Conservation (phyloP, 1,140 invertebrate genomes). For the Drosophila tropicalis region DNA sequence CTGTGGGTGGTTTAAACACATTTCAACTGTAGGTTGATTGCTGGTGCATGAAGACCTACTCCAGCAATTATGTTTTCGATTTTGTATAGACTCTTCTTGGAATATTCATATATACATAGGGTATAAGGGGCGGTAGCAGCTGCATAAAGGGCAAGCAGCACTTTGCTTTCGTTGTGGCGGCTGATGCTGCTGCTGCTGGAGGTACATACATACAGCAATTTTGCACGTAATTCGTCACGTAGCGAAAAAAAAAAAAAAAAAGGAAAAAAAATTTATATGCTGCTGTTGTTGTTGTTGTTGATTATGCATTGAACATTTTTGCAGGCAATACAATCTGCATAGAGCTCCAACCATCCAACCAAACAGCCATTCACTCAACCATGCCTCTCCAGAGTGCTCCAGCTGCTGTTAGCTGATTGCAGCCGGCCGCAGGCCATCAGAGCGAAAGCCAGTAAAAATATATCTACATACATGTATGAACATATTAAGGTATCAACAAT, state of each 20-base stretch:
- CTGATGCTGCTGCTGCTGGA: constrained; percentile 13
- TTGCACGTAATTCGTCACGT: constrained; percentile 79
- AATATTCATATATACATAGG: neutral
- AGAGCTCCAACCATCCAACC: constrained; percentile 23
- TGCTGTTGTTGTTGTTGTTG: constrained; percentile 60
- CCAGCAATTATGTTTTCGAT: neutral
- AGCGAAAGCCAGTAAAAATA: constrained; percentile 47
- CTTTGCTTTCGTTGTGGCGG: constrained; percentile 14
- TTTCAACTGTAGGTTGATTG: too few relatives aligned
- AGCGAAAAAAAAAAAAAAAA: constrained; percentile 35
- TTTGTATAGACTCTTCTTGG: neutral
- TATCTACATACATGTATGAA: constrained; percentile 14
- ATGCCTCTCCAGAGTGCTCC: constrained; percentile 29
- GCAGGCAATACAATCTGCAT: constrained; percentile 68
- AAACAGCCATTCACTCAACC: constrained; percentile 27
- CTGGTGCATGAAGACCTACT: too few relatives aligned
- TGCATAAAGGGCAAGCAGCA: constrained; percentile 37
- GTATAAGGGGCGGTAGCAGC: constrained; percentile 26
- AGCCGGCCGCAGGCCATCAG: constrained; percentile 33
- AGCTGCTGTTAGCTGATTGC: constrained; percentile 44
- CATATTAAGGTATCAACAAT: constrained; percentile 34
- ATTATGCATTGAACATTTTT: constrained; percentile 75
- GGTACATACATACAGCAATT: constrained; percentile 57
- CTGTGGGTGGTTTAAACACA: too few relatives aligned
- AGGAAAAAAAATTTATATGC: constrained; percentile 14